Evolutionary conservation across 1,140 invertebrate genomes (phyloP).

Genomic region (Pogonomyrmex barbatus): DNA sequence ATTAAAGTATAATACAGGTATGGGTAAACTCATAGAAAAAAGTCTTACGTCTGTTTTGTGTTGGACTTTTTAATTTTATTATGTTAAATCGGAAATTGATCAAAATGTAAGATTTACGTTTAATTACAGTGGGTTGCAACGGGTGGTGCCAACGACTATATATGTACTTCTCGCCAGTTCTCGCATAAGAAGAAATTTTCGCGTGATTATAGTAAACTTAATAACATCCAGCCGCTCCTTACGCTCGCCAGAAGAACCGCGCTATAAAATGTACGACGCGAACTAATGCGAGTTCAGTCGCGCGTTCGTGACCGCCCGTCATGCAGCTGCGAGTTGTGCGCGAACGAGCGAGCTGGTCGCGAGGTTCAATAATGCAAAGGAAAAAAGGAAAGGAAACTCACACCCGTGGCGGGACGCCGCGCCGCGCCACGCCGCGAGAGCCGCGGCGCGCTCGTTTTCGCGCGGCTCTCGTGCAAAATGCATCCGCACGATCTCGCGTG

Average conservation of each 20-base stretch:
- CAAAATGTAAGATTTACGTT: not conserved
- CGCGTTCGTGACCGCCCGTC: conserved; percentile 54
- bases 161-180: not conserved
- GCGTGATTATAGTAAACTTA: not conserved
- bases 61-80: not conserved
- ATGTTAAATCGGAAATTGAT: not conserved
- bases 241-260: conserved; percentile 1
- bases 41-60: not conserved
- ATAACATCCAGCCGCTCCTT: conserved; percentile 14
- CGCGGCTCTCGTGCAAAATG: conserved; percentile 78
- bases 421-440: conserved; percentile 58
- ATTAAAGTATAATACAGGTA: not conserved
- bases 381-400: conserved; percentile 34
- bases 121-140: not conserved
- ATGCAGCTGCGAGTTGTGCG: conserved; percentile 40
- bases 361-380: conserved; percentile 36
- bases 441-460: conserved; percentile 74
- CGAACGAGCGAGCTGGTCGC: conserved; percentile 12
- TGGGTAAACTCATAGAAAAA: not conserved
- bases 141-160: not conserved
- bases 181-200: not conserved
- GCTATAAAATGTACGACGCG: conserved; percentile 32
- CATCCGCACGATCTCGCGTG: conserved; percentile 72
- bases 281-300: conserved; percentile 37
- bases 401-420: conserved; percentile 60